phyloP scores from a whole-genome alignment of 2,113 vertebrate genomes.

The Typhlomys cinereus region DNA sequence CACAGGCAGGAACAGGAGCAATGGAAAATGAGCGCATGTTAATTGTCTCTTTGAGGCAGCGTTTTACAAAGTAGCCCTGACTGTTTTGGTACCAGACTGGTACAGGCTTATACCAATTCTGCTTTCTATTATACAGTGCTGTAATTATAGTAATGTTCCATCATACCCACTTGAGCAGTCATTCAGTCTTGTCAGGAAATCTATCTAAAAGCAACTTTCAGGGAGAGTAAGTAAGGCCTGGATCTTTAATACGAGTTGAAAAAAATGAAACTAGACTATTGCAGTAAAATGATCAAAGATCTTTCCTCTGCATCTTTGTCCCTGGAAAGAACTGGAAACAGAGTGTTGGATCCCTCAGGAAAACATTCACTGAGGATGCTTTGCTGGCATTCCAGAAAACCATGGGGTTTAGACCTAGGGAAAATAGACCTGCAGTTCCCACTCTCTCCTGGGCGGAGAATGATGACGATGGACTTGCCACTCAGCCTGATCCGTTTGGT shows the following conservation, averaged over 20 bases:
- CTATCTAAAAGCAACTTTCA: neutral
- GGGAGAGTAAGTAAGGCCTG: neutral
- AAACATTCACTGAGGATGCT: neutral
- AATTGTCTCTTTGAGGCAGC: neutral
- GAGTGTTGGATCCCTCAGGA: rapidly evolving
- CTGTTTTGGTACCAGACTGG: too few species aligned
- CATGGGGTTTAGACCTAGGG: neutral
- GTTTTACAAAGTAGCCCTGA: too few species aligned
- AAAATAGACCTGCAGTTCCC: neutral
- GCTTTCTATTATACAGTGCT: neutral
- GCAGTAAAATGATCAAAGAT: neutral
- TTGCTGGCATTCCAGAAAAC: neutral
- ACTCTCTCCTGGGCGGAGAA: neutral
- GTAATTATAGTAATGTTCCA: neutral
- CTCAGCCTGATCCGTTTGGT: neutral
- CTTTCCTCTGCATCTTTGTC: rapidly evolving
- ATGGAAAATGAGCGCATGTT: neutral
- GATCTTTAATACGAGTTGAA: neutral
- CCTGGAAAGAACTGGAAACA: neutral
- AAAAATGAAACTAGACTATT: neutral
- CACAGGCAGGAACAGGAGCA: neutral
- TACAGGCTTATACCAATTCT: neutral
- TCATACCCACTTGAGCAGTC: neutral
- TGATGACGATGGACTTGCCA: neutral
- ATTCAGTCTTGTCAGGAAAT: neutral